phyloP scores from a whole-genome alignment of 1,140 invertebrate species.

The Macrostomum lignano region DNA sequence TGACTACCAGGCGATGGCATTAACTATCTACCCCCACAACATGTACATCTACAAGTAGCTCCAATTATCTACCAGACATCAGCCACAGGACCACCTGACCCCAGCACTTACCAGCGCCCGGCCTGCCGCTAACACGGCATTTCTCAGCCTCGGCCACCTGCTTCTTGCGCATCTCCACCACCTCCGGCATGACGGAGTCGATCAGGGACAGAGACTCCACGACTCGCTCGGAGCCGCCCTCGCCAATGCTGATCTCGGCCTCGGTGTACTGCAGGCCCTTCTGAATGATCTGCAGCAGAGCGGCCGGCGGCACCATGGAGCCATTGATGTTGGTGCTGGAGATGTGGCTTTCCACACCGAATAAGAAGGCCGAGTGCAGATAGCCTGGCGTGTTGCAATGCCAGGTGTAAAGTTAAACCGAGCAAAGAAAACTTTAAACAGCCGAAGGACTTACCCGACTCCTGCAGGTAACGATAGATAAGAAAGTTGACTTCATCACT shows the following conservation, averaged over 20 bases:
- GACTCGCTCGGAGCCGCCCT: slow-evolving; percentile 52
- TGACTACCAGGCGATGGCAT: no score
- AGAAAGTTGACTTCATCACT: slow-evolving; percentile 98
- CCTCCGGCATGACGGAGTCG: slow-evolving; percentile 87
- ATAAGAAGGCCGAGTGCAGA: slow-evolving; percentile 83
- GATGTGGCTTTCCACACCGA: slow-evolving; percentile 80
- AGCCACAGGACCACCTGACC: no score
- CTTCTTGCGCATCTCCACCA: slow-evolving; percentile 51
- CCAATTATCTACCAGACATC: no score
- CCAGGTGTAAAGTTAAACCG: no score
- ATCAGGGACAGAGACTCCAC: slow-evolving; percentile 67
- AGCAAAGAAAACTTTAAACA: slow-evolving; percentile 7
- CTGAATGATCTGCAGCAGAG: slow-evolving; percentile 69
- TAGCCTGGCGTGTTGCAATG: no score
- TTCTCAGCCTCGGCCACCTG: slow-evolving; percentile 11
- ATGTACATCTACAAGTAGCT: no score
- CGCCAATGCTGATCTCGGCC: slow-evolving; percentile 77
- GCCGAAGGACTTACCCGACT: slow-evolving; percentile 45
- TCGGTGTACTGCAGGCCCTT: slow-evolving; percentile 90
- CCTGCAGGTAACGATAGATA: slow-evolving; percentile 87
- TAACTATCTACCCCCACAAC: no score
- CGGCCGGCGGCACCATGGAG: slow-evolving; percentile 73
- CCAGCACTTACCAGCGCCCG: no score
- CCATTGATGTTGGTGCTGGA: slow-evolving; percentile 94
- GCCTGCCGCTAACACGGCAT: no score